Conservation (phyloP, 2,797 vertebrate species). For the Ctenopoma kingsleyae region DNA sequence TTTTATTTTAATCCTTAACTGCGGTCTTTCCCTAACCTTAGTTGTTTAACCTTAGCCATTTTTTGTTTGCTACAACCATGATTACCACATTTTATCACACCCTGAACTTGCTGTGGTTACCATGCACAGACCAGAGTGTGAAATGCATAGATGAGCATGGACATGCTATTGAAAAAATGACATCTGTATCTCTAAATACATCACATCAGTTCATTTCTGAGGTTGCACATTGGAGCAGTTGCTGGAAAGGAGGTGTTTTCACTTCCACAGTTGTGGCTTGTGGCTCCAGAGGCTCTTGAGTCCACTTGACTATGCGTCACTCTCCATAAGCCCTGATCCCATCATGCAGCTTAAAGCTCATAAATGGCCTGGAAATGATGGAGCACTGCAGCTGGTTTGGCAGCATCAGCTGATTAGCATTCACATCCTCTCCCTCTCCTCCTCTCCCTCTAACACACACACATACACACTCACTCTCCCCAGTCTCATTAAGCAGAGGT, state of each 20-base stretch:
- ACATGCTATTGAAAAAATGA: no score
- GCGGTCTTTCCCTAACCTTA: no score
- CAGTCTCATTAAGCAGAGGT: constrained; percentile 27
- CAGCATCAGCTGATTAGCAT: constrained; percentile 66
- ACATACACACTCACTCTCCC: neutral
- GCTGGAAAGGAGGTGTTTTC: constrained; percentile 20
- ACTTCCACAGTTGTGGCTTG: constrained; percentile 12
- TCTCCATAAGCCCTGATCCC: constrained; percentile 50
- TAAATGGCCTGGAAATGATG: constrained; percentile 66
- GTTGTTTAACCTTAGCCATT: no score
- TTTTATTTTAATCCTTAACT: no score
- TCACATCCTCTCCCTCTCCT: constrained; percentile 39
- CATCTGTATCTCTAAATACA: no score
- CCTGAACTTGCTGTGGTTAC: no score
- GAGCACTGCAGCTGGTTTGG: constrained; percentile 61
- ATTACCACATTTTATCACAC: no score
- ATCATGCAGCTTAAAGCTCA: constrained; percentile 51
- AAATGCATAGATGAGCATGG: no score
- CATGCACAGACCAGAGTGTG: no score
- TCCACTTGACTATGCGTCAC: constrained; percentile 48
- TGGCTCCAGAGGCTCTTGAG: constrained; percentile 52
- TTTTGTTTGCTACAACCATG: no score
- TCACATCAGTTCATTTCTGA: neutral
- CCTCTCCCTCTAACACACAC: neutral
- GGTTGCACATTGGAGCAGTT: neutral